Conservation (phyloP, 2,888 invertebrate species). For the Plusia festucae region DNA sequence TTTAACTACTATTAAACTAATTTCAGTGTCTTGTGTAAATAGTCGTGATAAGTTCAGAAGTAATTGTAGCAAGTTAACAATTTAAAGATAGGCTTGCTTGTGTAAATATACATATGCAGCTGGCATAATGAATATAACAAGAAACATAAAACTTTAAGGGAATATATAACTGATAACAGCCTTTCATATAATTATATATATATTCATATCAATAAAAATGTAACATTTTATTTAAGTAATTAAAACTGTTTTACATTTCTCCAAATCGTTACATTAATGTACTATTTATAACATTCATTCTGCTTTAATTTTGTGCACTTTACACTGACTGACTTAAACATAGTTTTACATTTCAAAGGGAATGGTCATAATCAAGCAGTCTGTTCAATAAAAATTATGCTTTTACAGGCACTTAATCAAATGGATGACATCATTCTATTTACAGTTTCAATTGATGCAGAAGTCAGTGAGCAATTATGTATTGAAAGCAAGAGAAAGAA, state of each 20-base stretch:
- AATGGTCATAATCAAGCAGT: slow-evolving; percentile 64
- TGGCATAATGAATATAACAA: slow-evolving; percentile 49
- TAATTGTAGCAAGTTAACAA: slow-evolving; percentile 7
- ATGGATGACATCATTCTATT: slow-evolving; percentile 37
- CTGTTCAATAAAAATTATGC: slow-evolving; percentile 43
- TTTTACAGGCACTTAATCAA: slow-evolving; percentile 46
- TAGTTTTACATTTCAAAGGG: slow-evolving; percentile 59
- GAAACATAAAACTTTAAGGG: slow-evolving; percentile 43
- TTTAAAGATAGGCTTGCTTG: slow-evolving; percentile 45
- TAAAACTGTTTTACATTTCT: slow-evolving; percentile 19
- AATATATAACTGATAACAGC: slow-evolving; percentile 13
- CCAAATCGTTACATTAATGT: slow-evolving; percentile 37
- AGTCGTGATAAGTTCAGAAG: slow-evolving; percentile 11
- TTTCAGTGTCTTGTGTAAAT: slow-evolving; percentile 23
- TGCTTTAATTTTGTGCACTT: slow-evolving; percentile 74
- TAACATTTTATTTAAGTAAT: slow-evolving; percentile 19
- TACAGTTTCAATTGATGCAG: slow-evolving; percentile 34
- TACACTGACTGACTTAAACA: slow-evolving; percentile 64
- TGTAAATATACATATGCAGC: slow-evolving; percentile 55
- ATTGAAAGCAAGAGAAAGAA: slow-evolving; percentile 30
- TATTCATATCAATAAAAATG: slow-evolving; percentile 32
- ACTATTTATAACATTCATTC: slow-evolving; percentile 30
- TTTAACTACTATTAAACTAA: slow-evolving; percentile 33
- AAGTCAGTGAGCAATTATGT: slow-evolving; percentile 38
- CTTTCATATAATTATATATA: slow-evolving; percentile 23